Percentiles rank a stretch among this genome's conserved stretches.
Evolutionary conservation across 2,888 invertebrate species (phyloP).

Genomic region (Dicranocentrus wangi): DNA sequence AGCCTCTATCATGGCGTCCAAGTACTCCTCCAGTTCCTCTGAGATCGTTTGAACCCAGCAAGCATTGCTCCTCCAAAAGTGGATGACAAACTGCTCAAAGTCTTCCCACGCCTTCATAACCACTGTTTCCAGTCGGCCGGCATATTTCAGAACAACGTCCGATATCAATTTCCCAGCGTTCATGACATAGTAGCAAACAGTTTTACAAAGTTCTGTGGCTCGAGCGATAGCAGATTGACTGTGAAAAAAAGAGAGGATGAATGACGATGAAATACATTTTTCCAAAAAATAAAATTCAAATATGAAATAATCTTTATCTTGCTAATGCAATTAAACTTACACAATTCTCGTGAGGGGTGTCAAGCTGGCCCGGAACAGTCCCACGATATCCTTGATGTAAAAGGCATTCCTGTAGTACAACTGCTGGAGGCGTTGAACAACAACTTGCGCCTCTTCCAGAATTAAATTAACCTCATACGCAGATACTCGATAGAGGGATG

Average conservation of each 20-base stretch:
- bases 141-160: constrained; percentile 39
- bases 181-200: constrained; percentile 25
- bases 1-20: constrained; percentile 65
- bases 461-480: constrained; percentile 57
- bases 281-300: neutral
- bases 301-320: neutral
- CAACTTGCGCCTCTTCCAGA: constrained; percentile 66
- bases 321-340: constrained; percentile 32
- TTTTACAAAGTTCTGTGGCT: constrained; percentile 26
- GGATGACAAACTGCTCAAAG: constrained; percentile 49
- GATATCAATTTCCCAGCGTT: constrained; percentile 25
- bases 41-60: constrained; percentile 38
- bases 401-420: constrained; percentile 73
- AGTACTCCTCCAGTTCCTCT: constrained; percentile 55
- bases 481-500: constrained; percentile 27
- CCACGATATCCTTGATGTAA: constrained; percentile 71
- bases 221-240: constrained; percentile 13
- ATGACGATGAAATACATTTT: too few species aligned
- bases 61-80: constrained; percentile 63
- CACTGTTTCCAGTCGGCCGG: constrained; percentile 64
- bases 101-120: constrained; percentile 67
- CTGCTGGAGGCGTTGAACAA: constrained; percentile 55
- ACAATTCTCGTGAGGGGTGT: constrained; percentile 13
- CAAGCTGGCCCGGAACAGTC: constrained; percentile 40
- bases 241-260: neutral